Evolutionary conservation across 2,797 vertebrate species (phyloP).

Genomic region (Chelmon rostratus): DNA sequence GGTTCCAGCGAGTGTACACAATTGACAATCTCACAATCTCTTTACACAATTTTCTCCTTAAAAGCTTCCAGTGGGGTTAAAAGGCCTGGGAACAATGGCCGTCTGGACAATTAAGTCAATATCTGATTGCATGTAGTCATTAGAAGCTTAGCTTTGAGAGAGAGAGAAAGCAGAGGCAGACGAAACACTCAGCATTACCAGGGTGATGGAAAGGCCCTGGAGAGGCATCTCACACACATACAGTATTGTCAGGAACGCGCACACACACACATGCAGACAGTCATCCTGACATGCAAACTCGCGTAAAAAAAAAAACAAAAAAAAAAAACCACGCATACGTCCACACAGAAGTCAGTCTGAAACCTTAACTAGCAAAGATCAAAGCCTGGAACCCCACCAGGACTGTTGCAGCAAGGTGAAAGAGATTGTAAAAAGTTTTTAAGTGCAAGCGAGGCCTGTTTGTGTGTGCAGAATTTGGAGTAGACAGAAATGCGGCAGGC

Average conservation of each 20-base stretch:
- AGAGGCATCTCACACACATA: conserved; percentile 58
- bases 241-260: conserved; percentile 11
- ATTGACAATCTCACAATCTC: conserved; percentile 70
- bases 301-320: conserved; percentile 40
- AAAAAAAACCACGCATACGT: conserved; percentile 37
- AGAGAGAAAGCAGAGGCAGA: conserved; percentile 49
- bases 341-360: conserved; percentile 49
- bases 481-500: conserved; percentile 36
- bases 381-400: conserved; percentile 74
- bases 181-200: conserved; percentile 58
- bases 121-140: conserved; percentile 76
- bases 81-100: conserved; percentile 70
- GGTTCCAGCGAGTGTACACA: conserved; percentile 50
- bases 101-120: conserved; percentile 80
- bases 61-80: conserved; percentile 67
- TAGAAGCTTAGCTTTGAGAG: conserved; percentile 76
- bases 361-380: conserved; percentile 71
- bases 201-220: conserved; percentile 68
- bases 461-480: conserved; percentile 58
- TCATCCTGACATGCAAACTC: conserved; percentile 19
- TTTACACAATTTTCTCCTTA: conserved; percentile 61
- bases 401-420: conserved; percentile 70
- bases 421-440: conserved; percentile 62
- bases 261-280: conserved; percentile 6
- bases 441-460: conserved; percentile 56